Base-by-base conservation (phyloP, 2,888 invertebrate species). In the Meloe dianella region DNA sequence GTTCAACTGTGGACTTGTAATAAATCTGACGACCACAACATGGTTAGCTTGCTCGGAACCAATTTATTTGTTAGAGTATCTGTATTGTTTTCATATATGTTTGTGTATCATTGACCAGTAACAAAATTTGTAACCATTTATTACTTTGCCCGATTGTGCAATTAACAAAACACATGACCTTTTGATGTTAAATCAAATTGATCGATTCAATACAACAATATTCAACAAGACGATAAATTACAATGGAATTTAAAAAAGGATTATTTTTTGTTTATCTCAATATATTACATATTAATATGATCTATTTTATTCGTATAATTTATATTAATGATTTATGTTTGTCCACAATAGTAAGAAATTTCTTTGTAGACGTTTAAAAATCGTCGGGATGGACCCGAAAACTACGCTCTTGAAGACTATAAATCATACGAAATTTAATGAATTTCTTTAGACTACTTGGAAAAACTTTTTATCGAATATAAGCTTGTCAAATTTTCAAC, bases 1-100 rank as follows among this genome's bases (percentile, higher is more conserved):
- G 76, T 72, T 74, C 74, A 73, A 74, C 76, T 78, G 77, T 75
- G 77, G 77, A 80, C 80, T 80, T 75, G 78, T 76, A 78, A 81
- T 82, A 82, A 82, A 82, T 82, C 82, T 80, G 77, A 68, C 72
- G 77, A 80, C 82, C 82, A 74, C 81, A 81, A 75, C 77, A 78
- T 73, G 69, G 69, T 79, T 79, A 79, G 78, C 76, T 77, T 75
- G 74, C 77, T 77, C 73, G 71, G 73, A 74, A 71, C 75, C 79
- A 76, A 80, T 80, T 80, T 80, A 80, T 80, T 80, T 79, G 78
- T 77, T 71, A 54, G 14, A 7, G 22, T 51, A 51, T 76, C 75
- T 76, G 75, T 74, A 77, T 78, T 75, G 76, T 41, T n/a, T 41
- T 74, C 20, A 47, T 78, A 75, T 77, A 74, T 71, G 72, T 69